These are phyloP conservation scores for Drosophila pandora DNA, from an alignment of 1,140 invertebrate genomes.

Conservation along the genomic window DNA sequence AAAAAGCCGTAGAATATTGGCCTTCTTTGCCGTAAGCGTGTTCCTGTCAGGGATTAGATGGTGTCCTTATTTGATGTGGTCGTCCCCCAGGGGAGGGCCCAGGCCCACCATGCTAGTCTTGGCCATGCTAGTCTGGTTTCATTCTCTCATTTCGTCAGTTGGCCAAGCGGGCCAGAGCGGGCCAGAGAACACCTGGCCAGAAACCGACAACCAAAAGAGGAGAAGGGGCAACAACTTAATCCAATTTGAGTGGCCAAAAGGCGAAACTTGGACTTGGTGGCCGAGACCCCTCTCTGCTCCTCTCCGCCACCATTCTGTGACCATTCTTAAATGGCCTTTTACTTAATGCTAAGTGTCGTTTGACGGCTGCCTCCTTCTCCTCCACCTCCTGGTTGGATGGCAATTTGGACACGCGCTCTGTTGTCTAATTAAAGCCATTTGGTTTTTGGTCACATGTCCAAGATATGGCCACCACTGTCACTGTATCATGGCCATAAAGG, in stretches of 20 bases:
- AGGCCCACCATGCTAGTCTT: not conserved
- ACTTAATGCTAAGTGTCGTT: conserved; percentile 75
- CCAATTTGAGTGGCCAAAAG: conserved; percentile 71
- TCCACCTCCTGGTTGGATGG: too few species aligned
- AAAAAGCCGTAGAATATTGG: not conserved
- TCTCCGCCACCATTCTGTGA: not conserved
- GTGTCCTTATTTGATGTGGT: conserved; percentile 24
- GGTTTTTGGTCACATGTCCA: conserved; percentile 37
- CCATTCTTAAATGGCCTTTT: conserved; percentile 77
- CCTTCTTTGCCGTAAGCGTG: not conserved
- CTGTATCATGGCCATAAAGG: conserved; percentile 14
- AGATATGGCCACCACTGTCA: conserved; percentile 23
- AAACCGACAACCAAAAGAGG: not conserved
- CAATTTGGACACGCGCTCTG: not conserved
- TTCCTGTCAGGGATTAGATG: conserved; percentile 27
- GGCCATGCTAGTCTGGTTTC: not conserved
- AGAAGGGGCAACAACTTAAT: conserved; percentile 71
- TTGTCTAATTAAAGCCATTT: conserved; percentile 55
- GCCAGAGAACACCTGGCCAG: not conserved
- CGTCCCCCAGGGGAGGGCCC: too few species aligned
- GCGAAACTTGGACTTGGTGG: conserved; percentile 33
- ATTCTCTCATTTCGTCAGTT: not conserved
- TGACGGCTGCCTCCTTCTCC: conserved; percentile 23
- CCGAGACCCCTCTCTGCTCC: not conserved
- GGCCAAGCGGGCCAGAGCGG: not conserved